phyloP scores from a whole-genome alignment of 2,113 vertebrate species.

The Chiloscyllium plagiosum region DNA sequence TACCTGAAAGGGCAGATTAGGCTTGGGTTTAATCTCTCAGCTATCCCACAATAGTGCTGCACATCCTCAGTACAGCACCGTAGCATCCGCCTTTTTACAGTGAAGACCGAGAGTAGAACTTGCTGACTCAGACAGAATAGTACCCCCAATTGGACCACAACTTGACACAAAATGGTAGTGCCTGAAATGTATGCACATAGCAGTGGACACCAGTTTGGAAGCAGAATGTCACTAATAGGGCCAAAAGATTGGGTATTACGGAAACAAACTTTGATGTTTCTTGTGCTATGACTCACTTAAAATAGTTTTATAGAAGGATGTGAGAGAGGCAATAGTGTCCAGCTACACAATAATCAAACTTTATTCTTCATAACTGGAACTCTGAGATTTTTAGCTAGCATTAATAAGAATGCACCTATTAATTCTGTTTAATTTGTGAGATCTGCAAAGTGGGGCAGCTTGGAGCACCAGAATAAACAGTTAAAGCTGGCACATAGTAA shows the following conservation, averaged over 20 bases:
- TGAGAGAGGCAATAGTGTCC: background rate
- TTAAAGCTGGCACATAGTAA: background rate
- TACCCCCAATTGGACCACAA: background rate
- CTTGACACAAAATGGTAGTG: background rate
- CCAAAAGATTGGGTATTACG: no score
- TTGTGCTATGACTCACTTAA: background rate
- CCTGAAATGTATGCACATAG: background rate
- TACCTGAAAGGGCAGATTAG: background rate
- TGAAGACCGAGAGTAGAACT: background rate
- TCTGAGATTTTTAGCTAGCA: background rate
- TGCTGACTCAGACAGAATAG: no score
- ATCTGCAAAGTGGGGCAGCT: background rate
- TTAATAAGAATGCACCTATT: background rate
- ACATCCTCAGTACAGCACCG: background rate
- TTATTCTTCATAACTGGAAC: background rate
- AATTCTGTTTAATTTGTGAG: background rate
- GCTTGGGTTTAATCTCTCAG: background rate
- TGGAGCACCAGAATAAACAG: background rate
- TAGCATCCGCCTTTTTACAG: background rate
- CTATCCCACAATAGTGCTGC: background rate
- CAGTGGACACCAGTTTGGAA: no score
- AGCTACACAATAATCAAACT: background rate
- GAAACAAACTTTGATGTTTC: background rate
- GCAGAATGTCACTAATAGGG: no score
- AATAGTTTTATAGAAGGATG: background rate